Evolutionary conservation across 2,113 vertebrate species (phyloP), one percentile per base, ranked within the genome.

Genomic region (Scalopus aquaticus): DNA sequence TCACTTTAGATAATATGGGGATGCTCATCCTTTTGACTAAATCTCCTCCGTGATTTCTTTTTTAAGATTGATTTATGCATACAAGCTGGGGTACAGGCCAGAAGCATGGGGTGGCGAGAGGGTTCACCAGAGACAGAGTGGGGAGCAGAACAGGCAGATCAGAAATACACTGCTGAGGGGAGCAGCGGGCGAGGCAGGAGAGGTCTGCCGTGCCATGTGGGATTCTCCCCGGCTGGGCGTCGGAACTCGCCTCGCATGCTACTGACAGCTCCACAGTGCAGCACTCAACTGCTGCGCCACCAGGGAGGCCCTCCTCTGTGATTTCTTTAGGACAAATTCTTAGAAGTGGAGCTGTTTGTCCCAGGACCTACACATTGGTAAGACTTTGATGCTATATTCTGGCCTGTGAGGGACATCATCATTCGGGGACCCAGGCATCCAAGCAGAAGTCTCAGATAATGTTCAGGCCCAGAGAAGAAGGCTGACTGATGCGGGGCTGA

Each of bases 271-370:
- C n/a, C n/a, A n/a, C n/a, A n/a, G n/a, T n/a, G n/a, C n/a, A n/a
- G n/a, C n/a, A n/a, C n/a, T n/a, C n/a, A n/a, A n/a, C n/a, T n/a
- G n/a, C n/a, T 46, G 44, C 44, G 10, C 44, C 44, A 46, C 44
- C 44, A 46, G 44, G 44, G 44, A 46, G 44, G 10, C 44, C 44
- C 6, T 73, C 79, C 73, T 56, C 54, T 6, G 22, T 60, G 70
- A 88, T 81, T 81, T 84, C 85, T 79, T 37, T 51, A 93, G 35
- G 51, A 76, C 58, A 28, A 62, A 80, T 73, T 49, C 42, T 91
- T 46, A 82, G 67, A 79, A 64, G 39, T 67, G 56, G 84, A 65
- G 17, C 46, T 70, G 32, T 88, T 60, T 76, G 73, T 89, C 44
- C 78, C 69, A 74, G 17, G n/a, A n/a, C 37, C 44, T 60, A 69